Evolutionary conservation across 2,888 invertebrate genomes (phyloP), one percentile per base, ranked within the genome.

Genomic region (Pycnomerus fuliginosus): DNA sequence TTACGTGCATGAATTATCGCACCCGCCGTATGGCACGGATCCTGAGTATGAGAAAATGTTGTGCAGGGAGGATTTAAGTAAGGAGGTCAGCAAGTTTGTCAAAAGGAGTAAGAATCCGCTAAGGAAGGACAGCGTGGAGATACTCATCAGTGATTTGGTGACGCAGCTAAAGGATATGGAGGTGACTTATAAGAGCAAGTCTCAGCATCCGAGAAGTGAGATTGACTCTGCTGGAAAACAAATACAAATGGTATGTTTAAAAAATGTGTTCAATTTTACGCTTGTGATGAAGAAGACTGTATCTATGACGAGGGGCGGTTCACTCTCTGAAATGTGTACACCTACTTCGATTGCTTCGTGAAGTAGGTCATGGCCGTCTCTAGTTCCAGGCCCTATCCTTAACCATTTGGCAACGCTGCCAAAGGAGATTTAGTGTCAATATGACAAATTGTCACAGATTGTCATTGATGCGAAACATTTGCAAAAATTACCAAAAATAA

Each of bases 191-290:
- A 52, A 31, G 4, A 35, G 56, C 56, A 55, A 46, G 36, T 30
- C 49, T 25, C 27, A 64, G 1, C 74, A 78, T 10, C 78, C 81
- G 0, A 70, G 76, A 41, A 72, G 75, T 0, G 77, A 80, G 53
- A 79, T 80, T 58, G 75, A 74, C 53, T 66, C 75, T 31, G 67
- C 80, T 3, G 60, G 76, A 44, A 72, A 70, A 46, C 80, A 83
- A 64, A 82, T 83, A 55, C 75, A 78, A 55, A 80, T 78, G 75
- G 83, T 82, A 60, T 16, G 3, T n/a, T n/a, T n/a, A n/a, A n/a
- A n/a, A n/a, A n/a, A n/a, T n/a, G n/a, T n/a, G n/a, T n/a, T n/a
- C n/a, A n/a, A n/a, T n/a, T n/a, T n/a, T n/a, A n/a, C n/a, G n/a
- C n/a, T n/a, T n/a, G n/a, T n/a, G n/a, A n/a, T n/a, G n/a, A n/a